These are phyloP conservation scores for Rallus limicola DNA, from an alignment of 2,113 vertebrate genomes.

Conservation along the genomic window DNA sequence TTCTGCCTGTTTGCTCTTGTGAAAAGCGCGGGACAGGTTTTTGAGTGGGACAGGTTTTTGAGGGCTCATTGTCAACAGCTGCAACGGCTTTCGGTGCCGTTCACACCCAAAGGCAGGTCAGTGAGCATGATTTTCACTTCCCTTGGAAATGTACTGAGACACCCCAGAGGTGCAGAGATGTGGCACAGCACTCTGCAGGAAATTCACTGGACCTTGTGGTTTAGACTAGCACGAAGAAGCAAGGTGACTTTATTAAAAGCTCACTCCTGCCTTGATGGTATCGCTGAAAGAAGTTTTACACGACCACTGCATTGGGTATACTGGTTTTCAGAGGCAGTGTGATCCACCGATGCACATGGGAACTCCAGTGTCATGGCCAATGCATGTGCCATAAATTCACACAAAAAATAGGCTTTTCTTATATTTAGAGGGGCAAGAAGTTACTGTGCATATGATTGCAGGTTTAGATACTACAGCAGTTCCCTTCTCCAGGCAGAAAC, in stretches of 20 bases:
- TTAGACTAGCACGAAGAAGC: background rate
- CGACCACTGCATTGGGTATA: background rate
- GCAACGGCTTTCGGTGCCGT: background rate
- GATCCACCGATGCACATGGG: background rate
- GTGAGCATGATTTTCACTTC: background rate
- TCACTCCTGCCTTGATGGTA: background rate
- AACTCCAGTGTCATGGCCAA: background rate
- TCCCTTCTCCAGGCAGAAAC: background rate
- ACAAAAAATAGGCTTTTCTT: background rate
- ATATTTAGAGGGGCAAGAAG: background rate
- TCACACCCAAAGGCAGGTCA: slow-evolving; percentile 28
- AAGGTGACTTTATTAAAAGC: background rate
- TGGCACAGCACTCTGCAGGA: background rate
- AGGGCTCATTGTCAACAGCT: slow-evolving; percentile 1
- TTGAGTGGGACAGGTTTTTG: background rate
- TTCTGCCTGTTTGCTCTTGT: slow-evolving; percentile 29
- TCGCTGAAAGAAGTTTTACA: background rate
- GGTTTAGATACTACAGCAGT: background rate
- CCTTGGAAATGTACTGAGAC: slow-evolving; percentile 20
- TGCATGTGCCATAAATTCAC: background rate
- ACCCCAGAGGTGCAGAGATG: fast-evolving
- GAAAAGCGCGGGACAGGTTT: background rate
- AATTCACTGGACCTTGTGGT: background rate
- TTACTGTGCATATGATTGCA: background rate
- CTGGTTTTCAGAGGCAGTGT: fast-evolving